Evolutionary conservation across 37 sponge, comb jelly and placozoan genomes (phyloP).

Genomic region (Haliclona indistincta): DNA sequence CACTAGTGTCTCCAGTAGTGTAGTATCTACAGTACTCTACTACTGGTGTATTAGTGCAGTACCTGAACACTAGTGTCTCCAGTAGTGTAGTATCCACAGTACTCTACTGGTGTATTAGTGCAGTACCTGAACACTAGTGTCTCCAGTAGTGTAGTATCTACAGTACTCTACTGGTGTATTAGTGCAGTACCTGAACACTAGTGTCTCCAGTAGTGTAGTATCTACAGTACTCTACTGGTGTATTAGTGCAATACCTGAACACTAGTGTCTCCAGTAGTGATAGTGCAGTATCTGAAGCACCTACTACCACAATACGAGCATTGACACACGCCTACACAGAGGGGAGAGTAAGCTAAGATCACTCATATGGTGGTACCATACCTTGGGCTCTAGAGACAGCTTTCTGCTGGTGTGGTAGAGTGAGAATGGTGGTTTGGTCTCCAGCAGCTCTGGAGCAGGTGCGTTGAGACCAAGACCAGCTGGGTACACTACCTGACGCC

Average conservation of each 20-base stretch:
- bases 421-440: slow-evolving; percentile 59
- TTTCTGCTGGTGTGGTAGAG: slow-evolving; percentile 98
- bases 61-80: no score
- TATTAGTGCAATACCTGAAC: slow-evolving; percentile 55
- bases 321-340: slow-evolving; percentile 77
- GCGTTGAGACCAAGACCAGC: slow-evolving; percentile 67
- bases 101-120: no score
- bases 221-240: no score
- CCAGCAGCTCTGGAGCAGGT: slow-evolving; percentile 66
- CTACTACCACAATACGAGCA: slow-evolving; percentile 90
- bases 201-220: no score
- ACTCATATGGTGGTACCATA: not conserved
- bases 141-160: no score
- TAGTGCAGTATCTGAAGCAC: slow-evolving; percentile 86
- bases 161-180: no score
- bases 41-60: no score
- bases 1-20: no score
- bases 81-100: no score
- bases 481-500: slow-evolving; percentile 87
- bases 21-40: no score
- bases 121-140: no score
- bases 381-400: slow-evolving; percentile 92
- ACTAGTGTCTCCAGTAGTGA: slow-evolving; percentile 83
- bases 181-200: no score
- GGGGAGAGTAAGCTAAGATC: not conserved